Base-by-base conservation (phyloP, 1,140 invertebrate species). In the Bombyx mori region DNA sequence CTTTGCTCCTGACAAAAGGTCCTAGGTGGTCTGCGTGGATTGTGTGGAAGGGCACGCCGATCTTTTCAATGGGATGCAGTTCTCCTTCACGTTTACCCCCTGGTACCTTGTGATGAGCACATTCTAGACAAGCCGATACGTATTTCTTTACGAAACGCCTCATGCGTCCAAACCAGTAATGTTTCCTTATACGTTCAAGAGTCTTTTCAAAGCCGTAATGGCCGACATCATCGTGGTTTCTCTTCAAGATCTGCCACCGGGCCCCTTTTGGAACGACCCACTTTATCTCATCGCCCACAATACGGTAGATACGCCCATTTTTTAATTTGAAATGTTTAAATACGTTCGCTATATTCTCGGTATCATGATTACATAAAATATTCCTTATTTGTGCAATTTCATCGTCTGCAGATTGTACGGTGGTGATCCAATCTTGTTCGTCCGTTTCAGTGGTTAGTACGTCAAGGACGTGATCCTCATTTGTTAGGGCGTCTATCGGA, bases 161-260 rank as follows among this genome's bases (percentile, higher is more conserved):
- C 63, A 68, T 65, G 50, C 52, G 53, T 18, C 54, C 51, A 52
- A 63, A 63, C 65, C 65, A 67, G 52, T 48, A 61, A 43, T 26
- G 12, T n/a, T 52, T 8, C 18, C 57, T 53, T 8, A 67, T 12
- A 8, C 54, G 18, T 9, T 47, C 42, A 7, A 68, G 42, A 2
- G 66, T 68, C 42, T 68, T 68, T 6, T 68, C 66, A 26, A 58
- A 62, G 1, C 60, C 58, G 51, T 54, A 68, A 57, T 69, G 63
- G 0, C 63, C 66, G 5, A 62, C 45, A 9, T 69, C 63, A 46
- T n/a, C n/a, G n/a, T n/a, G n/a, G n/a, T n/a, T n/a, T n/a, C n/a
- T n/a, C n/a, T n/a, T n/a, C n/a, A n/a, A n/a, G n/a, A n/a, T n/a
- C n/a, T n/a, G n/a, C n/a, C n/a, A n/a, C n/a, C n/a, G n/a, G n/a